Evolutionary conservation across 2,797 vertebrate genomes (phyloP).

Genomic region (Peromyscus aztecus): DNA sequence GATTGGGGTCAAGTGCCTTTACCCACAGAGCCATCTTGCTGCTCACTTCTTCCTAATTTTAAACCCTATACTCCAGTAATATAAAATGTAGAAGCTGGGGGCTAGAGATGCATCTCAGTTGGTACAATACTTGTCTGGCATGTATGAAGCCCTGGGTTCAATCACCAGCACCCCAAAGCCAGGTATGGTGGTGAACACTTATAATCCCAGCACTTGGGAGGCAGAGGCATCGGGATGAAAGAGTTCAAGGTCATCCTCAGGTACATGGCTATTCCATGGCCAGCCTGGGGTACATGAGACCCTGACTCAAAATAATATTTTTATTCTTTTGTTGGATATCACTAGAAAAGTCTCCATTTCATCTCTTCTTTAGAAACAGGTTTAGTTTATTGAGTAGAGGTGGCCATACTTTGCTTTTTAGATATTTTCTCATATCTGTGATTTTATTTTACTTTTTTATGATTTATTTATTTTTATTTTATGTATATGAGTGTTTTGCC

Average conservation of each 20-base stretch:
- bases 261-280: background rate
- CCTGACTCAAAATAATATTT: background rate
- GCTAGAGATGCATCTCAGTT: background rate
- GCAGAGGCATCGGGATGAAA: background rate
- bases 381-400: background rate
- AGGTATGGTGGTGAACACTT: too few species aligned
- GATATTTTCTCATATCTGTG: background rate
- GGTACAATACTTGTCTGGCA: background rate
- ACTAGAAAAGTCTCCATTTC: background rate
- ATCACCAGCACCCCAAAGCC: background rate
- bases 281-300: background rate
- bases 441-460: constrained; percentile 1
- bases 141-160: background rate
- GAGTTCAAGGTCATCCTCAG: background rate
- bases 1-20: background rate
- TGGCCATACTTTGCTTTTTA: background rate
- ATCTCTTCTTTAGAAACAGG: background rate
- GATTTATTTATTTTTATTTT: background rate
- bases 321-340: background rate
- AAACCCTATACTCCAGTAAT: background rate
- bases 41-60: background rate
- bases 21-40: background rate
- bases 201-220: background rate
- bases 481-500: background rate
- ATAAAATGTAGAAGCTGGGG: background rate